phyloP scores from a whole-genome alignment of 2,113 vertebrate genomes.

The Microcebus jonahi region DNA sequence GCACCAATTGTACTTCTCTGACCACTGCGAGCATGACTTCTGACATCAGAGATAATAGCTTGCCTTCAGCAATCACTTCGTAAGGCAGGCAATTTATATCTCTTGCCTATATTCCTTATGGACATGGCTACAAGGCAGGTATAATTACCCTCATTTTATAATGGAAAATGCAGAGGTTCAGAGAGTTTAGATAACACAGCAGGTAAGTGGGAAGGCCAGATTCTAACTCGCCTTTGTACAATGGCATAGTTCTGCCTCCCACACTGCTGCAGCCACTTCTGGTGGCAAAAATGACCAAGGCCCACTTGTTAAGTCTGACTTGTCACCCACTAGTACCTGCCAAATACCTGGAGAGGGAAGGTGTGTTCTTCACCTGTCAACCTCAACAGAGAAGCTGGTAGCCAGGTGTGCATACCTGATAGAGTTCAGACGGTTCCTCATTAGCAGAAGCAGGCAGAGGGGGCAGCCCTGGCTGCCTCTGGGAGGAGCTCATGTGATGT shows the following conservation, averaged over 20 bases:
- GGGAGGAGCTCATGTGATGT: conserved; percentile 83
- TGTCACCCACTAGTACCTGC: no score
- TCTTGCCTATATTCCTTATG: not conserved
- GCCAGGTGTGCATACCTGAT: conserved; percentile 83
- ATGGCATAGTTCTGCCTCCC: not conserved
- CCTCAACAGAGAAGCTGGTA: not conserved
- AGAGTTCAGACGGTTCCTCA: conserved; percentile 81
- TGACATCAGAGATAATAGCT: not conserved
- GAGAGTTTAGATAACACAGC: not conserved
- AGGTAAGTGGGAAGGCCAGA: not conserved
- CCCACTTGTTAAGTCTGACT: not conserved
- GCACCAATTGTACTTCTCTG: not conserved
- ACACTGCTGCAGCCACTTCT: not conserved
- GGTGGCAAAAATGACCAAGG: not conserved
- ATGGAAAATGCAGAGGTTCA: not conserved
- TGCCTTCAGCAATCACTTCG: not conserved
- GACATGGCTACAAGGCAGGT: not conserved
- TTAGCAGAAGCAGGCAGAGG: conserved; percentile 66
- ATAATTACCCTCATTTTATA: not conserved
- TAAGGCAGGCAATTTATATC: not conserved
- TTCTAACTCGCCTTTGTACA: not conserved
- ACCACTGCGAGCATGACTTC: not conserved
- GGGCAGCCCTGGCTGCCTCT: conserved; percentile 67
- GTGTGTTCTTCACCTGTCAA: not conserved
- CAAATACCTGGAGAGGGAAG: not conserved